phyloP scores from a whole-genome alignment of 2,113 vertebrate species.

The Cheirogaleus medius region DNA sequence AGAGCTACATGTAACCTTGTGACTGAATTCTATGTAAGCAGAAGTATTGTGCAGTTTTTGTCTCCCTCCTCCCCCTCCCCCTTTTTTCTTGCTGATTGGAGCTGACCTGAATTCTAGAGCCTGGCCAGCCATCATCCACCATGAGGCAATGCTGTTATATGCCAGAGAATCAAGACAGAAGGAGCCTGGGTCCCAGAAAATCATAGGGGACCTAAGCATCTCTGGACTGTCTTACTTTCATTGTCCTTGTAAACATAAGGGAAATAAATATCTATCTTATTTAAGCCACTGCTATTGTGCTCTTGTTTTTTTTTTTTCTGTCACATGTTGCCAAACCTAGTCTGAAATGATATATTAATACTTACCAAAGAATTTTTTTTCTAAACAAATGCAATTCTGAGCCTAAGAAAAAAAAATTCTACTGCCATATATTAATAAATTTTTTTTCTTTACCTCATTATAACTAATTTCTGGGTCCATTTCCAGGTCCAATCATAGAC shows the following conservation, averaged over 20 bases:
- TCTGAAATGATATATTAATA: neutral
- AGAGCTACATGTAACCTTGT: neutral
- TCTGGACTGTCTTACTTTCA: neutral
- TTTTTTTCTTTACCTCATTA: neutral
- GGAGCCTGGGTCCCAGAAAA: neutral
- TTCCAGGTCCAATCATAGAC: neutral
- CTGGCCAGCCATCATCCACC: neutral
- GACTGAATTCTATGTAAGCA: neutral
- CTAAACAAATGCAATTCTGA: neutral
- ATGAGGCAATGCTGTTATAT: neutral
- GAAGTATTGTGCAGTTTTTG: neutral
- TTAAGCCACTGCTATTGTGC: neutral
- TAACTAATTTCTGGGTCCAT: neutral
- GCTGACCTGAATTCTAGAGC: neutral
- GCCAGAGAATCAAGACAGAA: neutral
- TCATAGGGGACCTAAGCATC: neutral
- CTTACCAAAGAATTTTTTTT: constrained; percentile 16
- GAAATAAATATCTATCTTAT: constrained; percentile 30
- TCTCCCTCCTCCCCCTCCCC: rapidly evolving
- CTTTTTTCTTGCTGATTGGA: neutral
- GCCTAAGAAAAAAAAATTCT: constrained; percentile 31
- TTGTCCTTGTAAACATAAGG: neutral
- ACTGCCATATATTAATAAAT: neutral
- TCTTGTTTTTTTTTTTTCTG: neutral
- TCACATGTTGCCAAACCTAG: neutral